These are phyloP conservation scores for Pituophis catenifer DNA, from an alignment of 2,113 vertebrate species.

Conservation along the genomic window DNA sequence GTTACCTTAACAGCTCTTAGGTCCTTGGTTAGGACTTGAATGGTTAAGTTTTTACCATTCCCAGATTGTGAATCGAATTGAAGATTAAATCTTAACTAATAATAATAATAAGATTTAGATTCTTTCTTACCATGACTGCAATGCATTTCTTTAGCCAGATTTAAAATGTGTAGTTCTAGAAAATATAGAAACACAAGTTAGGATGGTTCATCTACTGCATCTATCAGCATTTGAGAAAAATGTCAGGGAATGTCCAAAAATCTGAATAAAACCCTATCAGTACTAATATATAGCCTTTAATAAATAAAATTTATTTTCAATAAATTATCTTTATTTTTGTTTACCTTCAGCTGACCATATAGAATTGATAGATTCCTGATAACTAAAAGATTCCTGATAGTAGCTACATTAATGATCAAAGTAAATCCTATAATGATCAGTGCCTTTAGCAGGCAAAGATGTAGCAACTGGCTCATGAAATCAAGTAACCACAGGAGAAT, in stretches of 20 bases:
- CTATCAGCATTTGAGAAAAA: not conserved
- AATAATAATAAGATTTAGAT: not conserved
- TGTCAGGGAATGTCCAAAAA: not conserved
- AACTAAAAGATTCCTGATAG: not conserved
- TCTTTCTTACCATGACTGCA: conserved; percentile 70
- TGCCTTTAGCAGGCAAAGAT: not conserved
- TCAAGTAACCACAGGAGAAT: not conserved
- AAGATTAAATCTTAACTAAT: not conserved
- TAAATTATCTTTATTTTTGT: not conserved
- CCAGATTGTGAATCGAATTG: not conserved
- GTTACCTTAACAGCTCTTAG: not conserved
- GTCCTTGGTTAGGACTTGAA: not conserved
- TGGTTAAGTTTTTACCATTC: not conserved
- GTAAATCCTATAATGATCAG: not conserved
- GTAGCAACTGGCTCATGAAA: not conserved
- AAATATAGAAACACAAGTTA: conserved; percentile 49
- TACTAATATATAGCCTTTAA: not conserved
- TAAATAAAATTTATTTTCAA: not conserved
- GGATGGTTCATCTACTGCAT: not conserved
- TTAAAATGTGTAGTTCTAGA: conserved; percentile 45
- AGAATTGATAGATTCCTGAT: not conserved
- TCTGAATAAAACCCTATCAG: not conserved
- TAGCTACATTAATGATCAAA: not conserved
- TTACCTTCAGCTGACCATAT: not conserved
- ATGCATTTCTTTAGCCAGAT: conserved; percentile 46